phyloP scores from a whole-genome alignment of 2,797 vertebrate genomes.

The Mormyrops boulengeri region DNA sequence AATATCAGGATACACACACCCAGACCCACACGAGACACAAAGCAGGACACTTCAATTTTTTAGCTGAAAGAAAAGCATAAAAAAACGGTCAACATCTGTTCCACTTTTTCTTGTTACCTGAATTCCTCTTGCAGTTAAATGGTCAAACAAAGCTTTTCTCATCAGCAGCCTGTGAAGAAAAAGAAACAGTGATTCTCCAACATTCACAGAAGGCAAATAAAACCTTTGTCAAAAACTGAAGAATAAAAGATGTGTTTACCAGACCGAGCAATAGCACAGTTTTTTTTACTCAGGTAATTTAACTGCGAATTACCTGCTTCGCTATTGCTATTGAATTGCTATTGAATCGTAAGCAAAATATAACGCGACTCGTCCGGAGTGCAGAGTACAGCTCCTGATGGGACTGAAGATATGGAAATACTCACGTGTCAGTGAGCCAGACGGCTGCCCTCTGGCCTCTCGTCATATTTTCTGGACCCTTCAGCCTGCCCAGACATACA shows the following conservation, averaged over 20 bases:
- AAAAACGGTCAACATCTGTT: background rate
- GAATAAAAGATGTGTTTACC: background rate
- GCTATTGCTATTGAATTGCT: too few relatives aligned
- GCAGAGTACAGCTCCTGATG: background rate
- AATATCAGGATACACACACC: background rate
- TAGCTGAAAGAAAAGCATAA: background rate
- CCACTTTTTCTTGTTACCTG: constrained; percentile 64
- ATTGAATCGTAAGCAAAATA: background rate
- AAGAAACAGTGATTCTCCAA: background rate
- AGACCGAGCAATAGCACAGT: background rate
- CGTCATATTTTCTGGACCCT: constrained; percentile 70
- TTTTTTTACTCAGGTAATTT: background rate
- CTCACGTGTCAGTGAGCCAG: constrained; percentile 89
- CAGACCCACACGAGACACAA: background rate
- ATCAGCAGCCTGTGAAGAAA: constrained; percentile 73
- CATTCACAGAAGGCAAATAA: background rate
- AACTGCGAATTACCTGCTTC: background rate
- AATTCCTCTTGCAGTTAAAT: constrained; percentile 88
- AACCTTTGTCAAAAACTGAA: background rate
- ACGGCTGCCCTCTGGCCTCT: constrained; percentile 69
- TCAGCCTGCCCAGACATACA: constrained; percentile 60
- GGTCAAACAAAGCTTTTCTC: constrained; percentile 87
- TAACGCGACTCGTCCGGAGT: background rate
- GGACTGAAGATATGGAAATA: background rate
- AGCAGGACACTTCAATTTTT: background rate